These are phyloP conservation scores for Sarcophaga variegata DNA, from an alignment of 2,888 invertebrate species.

Conservation along the genomic window DNA sequence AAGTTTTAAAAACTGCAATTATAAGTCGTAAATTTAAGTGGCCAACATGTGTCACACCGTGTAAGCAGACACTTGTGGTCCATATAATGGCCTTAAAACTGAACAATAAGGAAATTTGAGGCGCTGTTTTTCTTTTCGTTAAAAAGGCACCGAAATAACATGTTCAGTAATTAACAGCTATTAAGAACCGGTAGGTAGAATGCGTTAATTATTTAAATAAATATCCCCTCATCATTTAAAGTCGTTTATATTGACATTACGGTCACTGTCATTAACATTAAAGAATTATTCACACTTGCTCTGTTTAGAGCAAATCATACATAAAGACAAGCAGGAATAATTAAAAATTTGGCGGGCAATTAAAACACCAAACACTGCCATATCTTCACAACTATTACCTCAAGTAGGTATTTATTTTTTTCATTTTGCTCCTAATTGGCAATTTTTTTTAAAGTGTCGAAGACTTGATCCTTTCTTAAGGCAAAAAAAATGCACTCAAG, in stretches of 20 bases:
- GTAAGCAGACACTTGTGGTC: slow-evolving; percentile 15
- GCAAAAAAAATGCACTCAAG: too few relatives aligned
- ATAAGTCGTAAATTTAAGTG: slow-evolving; percentile 64
- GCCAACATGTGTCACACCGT: slow-evolving; percentile 61
- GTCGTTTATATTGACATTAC: background rate
- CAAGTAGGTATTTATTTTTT: too few relatives aligned
- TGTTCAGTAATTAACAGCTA: slow-evolving; percentile 42
- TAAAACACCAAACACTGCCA: too few relatives aligned
- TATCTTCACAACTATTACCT: too few relatives aligned
- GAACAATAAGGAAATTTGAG: slow-evolving; percentile 15
- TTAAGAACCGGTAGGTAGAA: slow-evolving; percentile 25
- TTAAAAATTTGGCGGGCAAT: too few relatives aligned
- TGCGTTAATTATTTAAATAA: background rate
- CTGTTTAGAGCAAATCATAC: background rate
- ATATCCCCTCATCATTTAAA: background rate
- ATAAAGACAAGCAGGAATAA: too few relatives aligned
- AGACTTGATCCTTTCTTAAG: too few relatives aligned
- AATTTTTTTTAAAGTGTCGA: too few relatives aligned
- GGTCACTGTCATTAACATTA: background rate
- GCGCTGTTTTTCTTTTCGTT: background rate
- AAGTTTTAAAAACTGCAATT: slow-evolving; percentile 61
- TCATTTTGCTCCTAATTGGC: too few relatives aligned
- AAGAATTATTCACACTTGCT: background rate
- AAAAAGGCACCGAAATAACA: slow-evolving; percentile 27
- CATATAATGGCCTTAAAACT: slow-evolving; percentile 6